Evolutionary conservation across 1,140 invertebrate species (phyloP).

Genomic region (Drosophila orena): DNA sequence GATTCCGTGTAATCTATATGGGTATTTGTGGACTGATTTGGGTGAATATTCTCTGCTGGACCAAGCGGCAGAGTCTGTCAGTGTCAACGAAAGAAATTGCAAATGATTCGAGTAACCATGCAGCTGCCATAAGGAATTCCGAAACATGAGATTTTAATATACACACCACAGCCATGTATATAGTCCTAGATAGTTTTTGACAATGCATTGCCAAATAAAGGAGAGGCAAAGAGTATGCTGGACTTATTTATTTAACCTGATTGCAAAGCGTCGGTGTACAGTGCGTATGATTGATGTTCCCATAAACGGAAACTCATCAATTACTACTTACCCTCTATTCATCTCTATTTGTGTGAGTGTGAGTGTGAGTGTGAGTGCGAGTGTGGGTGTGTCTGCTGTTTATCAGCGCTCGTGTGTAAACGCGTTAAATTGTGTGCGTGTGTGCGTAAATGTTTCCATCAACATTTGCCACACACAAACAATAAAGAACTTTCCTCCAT

Average conservation of each 20-base stretch:
- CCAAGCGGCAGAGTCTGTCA: slow-evolving; percentile 87
- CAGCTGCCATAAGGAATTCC: slow-evolving; percentile 12
- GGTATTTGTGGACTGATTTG: slow-evolving; percentile 90
- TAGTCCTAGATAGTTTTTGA: slow-evolving; percentile 48
- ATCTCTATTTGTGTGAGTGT: slow-evolving; percentile 20
- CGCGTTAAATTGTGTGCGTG: slow-evolving; percentile 79
- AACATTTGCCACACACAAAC: slow-evolving; percentile 69
- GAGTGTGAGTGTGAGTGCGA: background rate
- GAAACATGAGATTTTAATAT: slow-evolving; percentile 41
- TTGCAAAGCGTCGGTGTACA: slow-evolving; percentile 52
- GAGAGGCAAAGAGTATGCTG: slow-evolving; percentile 12
- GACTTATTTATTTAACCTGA: slow-evolving; percentile 67
- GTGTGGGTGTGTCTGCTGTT: slow-evolving; percentile 40
- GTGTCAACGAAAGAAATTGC: slow-evolving; percentile 3
- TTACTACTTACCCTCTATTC: slow-evolving; percentile 73
- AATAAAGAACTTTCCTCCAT: slow-evolving; percentile 23
- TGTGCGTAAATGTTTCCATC: slow-evolving; percentile 81
- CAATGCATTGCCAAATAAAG: slow-evolving; percentile 65
- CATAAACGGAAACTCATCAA: slow-evolving; percentile 81
- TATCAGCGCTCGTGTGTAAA: slow-evolving; percentile 69
- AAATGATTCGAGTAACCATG: background rate
- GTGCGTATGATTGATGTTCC: slow-evolving; percentile 80
- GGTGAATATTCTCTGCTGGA: slow-evolving; percentile 92
- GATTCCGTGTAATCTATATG: slow-evolving; percentile 90
- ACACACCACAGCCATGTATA: slow-evolving; percentile 15